These are phyloP conservation scores for Synanthedon formicaeformis DNA, from an alignment of 2,888 invertebrate genomes.

Conservation along the genomic window DNA sequence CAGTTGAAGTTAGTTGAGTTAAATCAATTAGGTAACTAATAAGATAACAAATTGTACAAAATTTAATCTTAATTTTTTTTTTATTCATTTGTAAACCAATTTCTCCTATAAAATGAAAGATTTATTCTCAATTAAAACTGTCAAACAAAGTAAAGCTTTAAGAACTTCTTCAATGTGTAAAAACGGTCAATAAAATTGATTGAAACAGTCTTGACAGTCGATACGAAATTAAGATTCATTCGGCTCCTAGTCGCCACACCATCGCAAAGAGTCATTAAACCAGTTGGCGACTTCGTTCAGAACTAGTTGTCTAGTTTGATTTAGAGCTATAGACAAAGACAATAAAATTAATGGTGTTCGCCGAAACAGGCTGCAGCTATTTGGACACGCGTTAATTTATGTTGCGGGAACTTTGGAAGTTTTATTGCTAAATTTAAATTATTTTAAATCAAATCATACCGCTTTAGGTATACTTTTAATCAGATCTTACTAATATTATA, in stretches of 20 bases:
- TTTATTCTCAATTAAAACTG: too few species aligned
- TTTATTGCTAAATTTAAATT: constrained; percentile 6
- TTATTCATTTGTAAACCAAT: too few species aligned
- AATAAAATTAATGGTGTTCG: constrained; percentile 23
- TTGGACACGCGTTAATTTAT: constrained; percentile 3
- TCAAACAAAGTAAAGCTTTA: too few species aligned
- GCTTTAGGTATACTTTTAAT: not conserved
- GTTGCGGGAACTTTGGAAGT: constrained; percentile 14
- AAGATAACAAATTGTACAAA: too few species aligned
- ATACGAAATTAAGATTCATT: constrained; percentile 41
- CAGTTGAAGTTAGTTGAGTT: too few species aligned
- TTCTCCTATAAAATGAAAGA: too few species aligned
- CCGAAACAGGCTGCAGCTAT: constrained; percentile 10
- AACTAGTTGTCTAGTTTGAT: constrained; percentile 22
- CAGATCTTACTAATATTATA: too few species aligned
- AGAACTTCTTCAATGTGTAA: too few species aligned
- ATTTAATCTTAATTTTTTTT: too few species aligned
- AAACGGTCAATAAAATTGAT: constrained; percentile 11
- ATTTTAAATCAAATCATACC: constrained; percentile 14
- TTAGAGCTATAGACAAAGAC: constrained; percentile 25
- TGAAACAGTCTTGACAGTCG: constrained; percentile 13
- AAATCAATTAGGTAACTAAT: too few species aligned
- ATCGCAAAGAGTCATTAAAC: constrained; percentile 44
- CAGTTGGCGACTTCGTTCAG: constrained; percentile 17
- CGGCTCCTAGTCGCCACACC: constrained; percentile 15